Base-by-base conservation (phyloP, 2,888 invertebrate genomes). In the Eilema sororculum region DNA sequence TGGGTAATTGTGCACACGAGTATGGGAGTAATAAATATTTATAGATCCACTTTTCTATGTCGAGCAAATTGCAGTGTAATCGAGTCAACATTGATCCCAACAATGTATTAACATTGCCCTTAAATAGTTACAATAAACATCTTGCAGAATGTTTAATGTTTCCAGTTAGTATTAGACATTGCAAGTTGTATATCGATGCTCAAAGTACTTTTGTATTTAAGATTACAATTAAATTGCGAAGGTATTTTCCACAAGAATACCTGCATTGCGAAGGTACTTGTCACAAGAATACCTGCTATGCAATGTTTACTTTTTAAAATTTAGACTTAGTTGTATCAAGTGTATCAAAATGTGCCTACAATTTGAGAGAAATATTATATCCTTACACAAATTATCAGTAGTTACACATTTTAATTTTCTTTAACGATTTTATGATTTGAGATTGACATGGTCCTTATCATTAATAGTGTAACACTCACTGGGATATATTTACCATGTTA, bases 21-120 rank as follows among this genome's bases (percentile, higher is more conserved):
- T 85, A 85, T 87, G 84, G 82, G 82, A 87, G 89, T 88, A 91
- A 91, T 95, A 94, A 95, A 94, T 93, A 94, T 94, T 94, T 95
- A 95, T 93, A 90, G 89, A 89, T 79, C 89, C 89, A 87, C 87
- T 91, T 91, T 91, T 89, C 90, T 90, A 87, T 88, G 89, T 88
- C 86, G 79, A 84, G 86, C 89, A 92, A 92, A 94, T 93, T 93
- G 92, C 90, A 75, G 88, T 89, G 93, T 93, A 92, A 94, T 93
- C 91, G 88, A 90, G 90, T 89, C 89, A 88, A 88, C 86, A 87
- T 89, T 91, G 90, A 90, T 86, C 86, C 88, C 91, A 89, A 91
- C 91, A 92, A 89, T 89, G 92, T 93, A 89, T 88, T 89, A 86
- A 86, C 86, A 86, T 87, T 82, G 82, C 66, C 78, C 76, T 77